phyloP scores from a whole-genome alignment of 2,113 vertebrate genomes.

The Callochromis pleurospilus region DNA sequence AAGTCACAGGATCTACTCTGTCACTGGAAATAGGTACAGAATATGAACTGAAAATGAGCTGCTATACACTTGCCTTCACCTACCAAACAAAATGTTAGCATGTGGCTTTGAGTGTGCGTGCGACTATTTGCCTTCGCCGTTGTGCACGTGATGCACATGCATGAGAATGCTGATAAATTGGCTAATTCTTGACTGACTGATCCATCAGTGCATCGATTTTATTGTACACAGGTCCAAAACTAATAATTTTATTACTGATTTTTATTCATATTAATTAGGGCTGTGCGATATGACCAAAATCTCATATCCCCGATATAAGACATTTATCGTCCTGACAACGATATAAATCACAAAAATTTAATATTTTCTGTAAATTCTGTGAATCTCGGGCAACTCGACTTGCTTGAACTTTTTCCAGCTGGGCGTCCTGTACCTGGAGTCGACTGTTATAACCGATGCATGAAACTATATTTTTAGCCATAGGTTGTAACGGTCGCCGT shows the following conservation, averaged over 20 bases:
- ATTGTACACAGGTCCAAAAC: background rate
- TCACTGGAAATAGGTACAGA: background rate
- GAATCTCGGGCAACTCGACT: background rate
- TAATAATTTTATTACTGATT: background rate
- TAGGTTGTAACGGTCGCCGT: background rate
- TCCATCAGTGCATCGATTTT: background rate
- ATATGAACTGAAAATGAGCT: background rate
- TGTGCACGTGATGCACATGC: background rate
- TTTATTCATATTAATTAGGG: background rate
- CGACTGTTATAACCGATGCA: background rate
- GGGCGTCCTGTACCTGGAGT: background rate
- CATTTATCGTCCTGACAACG: background rate
- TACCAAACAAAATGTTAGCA: background rate
- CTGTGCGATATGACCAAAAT: background rate
- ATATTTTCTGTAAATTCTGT: background rate
- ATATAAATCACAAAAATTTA: background rate
- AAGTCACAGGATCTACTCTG: background rate
- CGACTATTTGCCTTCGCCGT: background rate
- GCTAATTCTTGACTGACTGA: background rate
- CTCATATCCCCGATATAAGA: background rate
- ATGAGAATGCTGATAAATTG: background rate
- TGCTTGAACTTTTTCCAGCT: background rate
- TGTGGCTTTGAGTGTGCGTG: background rate
- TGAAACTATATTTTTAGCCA: background rate
- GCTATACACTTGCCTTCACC: background rate